These are phyloP conservation scores for Cinclus mexicanus DNA, from an alignment of 2,113 vertebrate species.

Conservation along the genomic window DNA sequence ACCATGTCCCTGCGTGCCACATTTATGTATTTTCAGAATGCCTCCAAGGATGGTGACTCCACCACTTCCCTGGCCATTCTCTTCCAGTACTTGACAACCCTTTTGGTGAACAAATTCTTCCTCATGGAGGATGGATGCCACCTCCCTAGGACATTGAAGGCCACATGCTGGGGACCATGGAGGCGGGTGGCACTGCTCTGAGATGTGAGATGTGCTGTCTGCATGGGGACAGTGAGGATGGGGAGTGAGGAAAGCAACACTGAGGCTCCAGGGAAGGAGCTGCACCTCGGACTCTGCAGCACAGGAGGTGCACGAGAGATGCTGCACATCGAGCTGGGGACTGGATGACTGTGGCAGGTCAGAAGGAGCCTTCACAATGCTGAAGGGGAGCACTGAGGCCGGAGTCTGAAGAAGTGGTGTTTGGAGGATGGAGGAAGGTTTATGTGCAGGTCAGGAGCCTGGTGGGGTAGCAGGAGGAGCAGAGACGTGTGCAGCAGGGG, in stretches of 20 bases:
- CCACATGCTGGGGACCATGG: rapidly evolving
- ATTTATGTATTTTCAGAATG: background rate
- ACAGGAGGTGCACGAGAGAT: background rate
- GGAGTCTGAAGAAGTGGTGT: background rate
- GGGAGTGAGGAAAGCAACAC: rapidly evolving
- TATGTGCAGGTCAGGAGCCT: background rate
- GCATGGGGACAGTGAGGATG: background rate
- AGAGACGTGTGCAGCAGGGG: background rate
- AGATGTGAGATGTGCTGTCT: background rate
- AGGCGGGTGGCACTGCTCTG: rapidly evolving
- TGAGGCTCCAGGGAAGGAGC: background rate
- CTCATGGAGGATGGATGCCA: background rate
- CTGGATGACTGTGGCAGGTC: background rate
- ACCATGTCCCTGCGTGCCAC: background rate
- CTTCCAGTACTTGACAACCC: background rate
- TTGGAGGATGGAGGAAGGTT: background rate
- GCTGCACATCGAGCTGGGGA: background rate
- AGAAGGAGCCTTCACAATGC: background rate
- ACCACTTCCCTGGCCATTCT: background rate
- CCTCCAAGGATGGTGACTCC: background rate
- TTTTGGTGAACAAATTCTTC: background rate
- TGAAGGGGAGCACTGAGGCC: background rate
- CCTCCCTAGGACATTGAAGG: background rate
- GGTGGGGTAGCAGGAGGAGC: background rate
- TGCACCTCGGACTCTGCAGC: background rate